Evolutionary conservation across 2,888 invertebrate genomes (phyloP).

Genomic region (Tachina grossa): DNA sequence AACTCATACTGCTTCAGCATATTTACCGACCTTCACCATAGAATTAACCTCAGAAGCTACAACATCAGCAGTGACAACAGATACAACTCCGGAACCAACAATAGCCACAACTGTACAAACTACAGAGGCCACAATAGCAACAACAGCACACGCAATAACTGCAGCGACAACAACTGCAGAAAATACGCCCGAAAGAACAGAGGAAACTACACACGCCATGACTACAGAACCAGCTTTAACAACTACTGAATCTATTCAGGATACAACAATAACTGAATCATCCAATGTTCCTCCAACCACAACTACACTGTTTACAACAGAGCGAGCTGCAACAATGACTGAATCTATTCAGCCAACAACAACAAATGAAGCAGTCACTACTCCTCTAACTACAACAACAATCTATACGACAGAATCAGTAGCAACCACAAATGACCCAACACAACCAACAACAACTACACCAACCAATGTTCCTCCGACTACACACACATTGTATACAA

Average conservation of each 20-base stretch:
- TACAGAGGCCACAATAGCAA: neutral
- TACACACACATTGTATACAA: too few relatives aligned
- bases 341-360: neutral
- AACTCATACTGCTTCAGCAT: neutral
- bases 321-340: constrained; percentile 1
- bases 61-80: neutral
- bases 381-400: neutral
- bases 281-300: neutral
- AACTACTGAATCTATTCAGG: neutral
- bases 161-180: neutral
- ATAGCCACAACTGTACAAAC: neutral
- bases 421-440: neutral
- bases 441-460: neutral
- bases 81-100: neutral
- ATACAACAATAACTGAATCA: neutral
- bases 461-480: too few relatives aligned
- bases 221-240: neutral
- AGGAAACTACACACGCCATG: neutral
- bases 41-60: neutral
- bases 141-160: neutral
- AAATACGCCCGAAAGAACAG: neutral
- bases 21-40: neutral
- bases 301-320: neutral
- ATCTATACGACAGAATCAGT: neutral
- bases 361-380: neutral